A percentile compares a stretch with the other conserved stretches of the same genome.
phyloP scores from a whole-genome alignment of 2,888 invertebrate species.

The Tiphia femorata region DNA sequence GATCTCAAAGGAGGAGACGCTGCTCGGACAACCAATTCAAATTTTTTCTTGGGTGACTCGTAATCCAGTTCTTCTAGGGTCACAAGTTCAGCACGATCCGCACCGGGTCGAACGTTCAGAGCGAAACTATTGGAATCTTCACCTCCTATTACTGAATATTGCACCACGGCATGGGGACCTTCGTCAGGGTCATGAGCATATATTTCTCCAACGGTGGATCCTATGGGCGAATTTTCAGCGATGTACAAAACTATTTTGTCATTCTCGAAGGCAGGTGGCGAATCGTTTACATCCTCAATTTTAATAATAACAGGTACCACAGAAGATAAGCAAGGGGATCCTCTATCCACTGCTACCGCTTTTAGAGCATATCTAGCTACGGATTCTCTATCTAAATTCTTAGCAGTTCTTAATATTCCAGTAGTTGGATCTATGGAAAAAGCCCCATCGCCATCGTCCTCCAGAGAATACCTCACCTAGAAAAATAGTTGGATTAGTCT shows the following conservation, averaged over 20 bases:
- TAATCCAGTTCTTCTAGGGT: slow-evolving; percentile 95
- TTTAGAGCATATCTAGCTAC: slow-evolving; percentile 86
- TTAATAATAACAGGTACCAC: slow-evolving; percentile 81
- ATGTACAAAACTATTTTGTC: slow-evolving; percentile 91
- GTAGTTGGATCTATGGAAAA: slow-evolving; percentile 94
- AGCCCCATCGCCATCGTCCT: slow-evolving; percentile 87
- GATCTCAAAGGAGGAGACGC: slow-evolving; percentile 91
- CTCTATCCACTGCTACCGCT: slow-evolving; percentile 91
- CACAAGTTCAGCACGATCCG: slow-evolving; percentile 87
- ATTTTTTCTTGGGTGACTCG: slow-evolving; percentile 92
- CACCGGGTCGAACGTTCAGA: slow-evolving; percentile 83
- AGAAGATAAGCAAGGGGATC: slow-evolving; percentile 82
- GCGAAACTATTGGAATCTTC: slow-evolving; percentile 91
- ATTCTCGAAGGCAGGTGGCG: slow-evolving; percentile 89
- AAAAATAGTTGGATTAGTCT: neutral
- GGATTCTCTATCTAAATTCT: slow-evolving; percentile 91
- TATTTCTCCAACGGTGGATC: slow-evolving; percentile 92
- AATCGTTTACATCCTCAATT: slow-evolving; percentile 91
- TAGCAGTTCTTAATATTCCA: slow-evolving; percentile 91
- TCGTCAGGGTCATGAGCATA: slow-evolving; percentile 93
- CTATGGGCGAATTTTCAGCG: slow-evolving; percentile 96
- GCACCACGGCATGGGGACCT: slow-evolving; percentile 90
- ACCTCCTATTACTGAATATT: slow-evolving; percentile 95
- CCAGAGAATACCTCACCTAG: slow-evolving; percentile 77
- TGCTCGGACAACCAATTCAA: slow-evolving; percentile 89